Evolutionary conservation across 2,888 invertebrate genomes (phyloP).

Genomic region (Pseudococcus longispinus): DNA sequence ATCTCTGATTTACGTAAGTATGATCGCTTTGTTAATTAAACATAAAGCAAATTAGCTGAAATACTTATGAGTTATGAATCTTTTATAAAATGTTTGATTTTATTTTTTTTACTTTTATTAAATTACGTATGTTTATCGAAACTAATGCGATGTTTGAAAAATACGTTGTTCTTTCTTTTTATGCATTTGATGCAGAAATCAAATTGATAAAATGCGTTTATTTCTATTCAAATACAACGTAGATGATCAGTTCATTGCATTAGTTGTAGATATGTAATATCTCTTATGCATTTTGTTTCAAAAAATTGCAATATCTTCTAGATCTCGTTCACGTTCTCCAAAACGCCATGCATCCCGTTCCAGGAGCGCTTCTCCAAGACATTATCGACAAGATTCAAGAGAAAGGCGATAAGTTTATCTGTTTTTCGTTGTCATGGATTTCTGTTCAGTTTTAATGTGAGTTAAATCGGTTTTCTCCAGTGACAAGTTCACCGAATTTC

Average conservation of each 20-base stretch:
- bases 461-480: background rate
- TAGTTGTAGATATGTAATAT: background rate
- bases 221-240: background rate
- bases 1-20: conserved; percentile 49
- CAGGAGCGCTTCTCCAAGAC: conserved; percentile 60
- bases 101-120: background rate
- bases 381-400: conserved; percentile 58
- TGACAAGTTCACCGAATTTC: background rate
- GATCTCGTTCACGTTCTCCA: conserved; percentile 58
- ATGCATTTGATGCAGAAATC: background rate
- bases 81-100: conserved; percentile 10
- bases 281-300: background rate
- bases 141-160: background rate
- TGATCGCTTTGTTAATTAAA: conserved; percentile 50
- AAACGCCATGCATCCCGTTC: conserved; percentile 60
- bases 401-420: conserved; percentile 16
- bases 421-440: background rate
- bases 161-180: background rate
- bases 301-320: conserved; percentile 33
- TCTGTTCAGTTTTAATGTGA: background rate
- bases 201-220: background rate
- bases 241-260: background rate
- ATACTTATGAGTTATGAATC: background rate
- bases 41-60: conserved; percentile 11
- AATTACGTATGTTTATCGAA: background rate